A percentile compares a stretch with the other conserved stretches of the same genome.
Conservation (phyloP, 2,888 invertebrate genomes). For the Mellilla xanthometata region DNA sequence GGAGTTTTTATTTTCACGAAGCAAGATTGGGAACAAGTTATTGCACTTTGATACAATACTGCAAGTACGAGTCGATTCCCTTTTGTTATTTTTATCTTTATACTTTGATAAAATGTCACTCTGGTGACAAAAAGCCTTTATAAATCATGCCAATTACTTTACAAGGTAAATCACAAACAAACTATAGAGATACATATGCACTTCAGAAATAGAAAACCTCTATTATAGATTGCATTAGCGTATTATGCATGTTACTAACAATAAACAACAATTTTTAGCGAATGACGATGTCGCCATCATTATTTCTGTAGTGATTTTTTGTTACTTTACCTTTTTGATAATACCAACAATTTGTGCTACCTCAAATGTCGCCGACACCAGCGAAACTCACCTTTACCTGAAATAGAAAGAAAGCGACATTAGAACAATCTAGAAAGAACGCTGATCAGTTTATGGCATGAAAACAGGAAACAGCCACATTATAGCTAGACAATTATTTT, state of each 20-base stretch:
- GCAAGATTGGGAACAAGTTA: slow-evolving; percentile 21
- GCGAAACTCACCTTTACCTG: slow-evolving; percentile 72
- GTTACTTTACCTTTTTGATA: too few relatives aligned
- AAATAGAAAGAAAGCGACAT: slow-evolving; percentile 44
- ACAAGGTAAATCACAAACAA: too few relatives aligned
- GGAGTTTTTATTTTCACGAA: slow-evolving; percentile 27
- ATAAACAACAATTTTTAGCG: too few relatives aligned
- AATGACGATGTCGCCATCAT: too few relatives aligned
- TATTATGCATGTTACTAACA: too few relatives aligned
- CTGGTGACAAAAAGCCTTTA: too few relatives aligned
- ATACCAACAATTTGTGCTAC: neutral
- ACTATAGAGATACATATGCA: too few relatives aligned
- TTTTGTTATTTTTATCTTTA: slow-evolving; percentile 24
- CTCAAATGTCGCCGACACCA: neutral
- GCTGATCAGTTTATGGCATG: slow-evolving; percentile 18
- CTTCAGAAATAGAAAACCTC: too few relatives aligned
- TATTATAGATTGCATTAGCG: too few relatives aligned
- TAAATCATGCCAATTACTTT: too few relatives aligned
- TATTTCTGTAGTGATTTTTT: too few relatives aligned
- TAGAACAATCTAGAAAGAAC: slow-evolving; percentile 19
- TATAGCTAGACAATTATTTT: slow-evolving; percentile 21
- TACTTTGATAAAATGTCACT: neutral
- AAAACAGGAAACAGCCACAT: slow-evolving; percentile 19
- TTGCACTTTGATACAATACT: slow-evolving; percentile 36
- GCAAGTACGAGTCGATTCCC: slow-evolving; percentile 30